Evolutionary conservation across 2,888 invertebrate species (phyloP).

Genomic region (Anorthoa munda): DNA sequence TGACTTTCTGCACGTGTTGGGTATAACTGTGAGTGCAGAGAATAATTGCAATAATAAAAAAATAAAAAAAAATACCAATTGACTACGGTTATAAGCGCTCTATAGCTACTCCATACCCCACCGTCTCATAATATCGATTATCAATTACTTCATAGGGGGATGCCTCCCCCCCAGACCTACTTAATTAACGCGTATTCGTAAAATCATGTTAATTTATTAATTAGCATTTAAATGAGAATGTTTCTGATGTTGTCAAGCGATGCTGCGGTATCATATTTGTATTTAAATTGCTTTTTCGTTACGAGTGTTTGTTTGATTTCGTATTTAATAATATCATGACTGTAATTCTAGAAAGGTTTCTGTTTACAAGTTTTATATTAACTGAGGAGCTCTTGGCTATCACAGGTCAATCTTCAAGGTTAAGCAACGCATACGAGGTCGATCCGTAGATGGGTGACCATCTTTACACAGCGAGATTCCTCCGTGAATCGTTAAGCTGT

Average conservation of each 20-base stretch:
- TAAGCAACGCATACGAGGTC: too few species aligned
- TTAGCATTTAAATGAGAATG: conserved; percentile 57
- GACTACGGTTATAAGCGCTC: conserved; percentile 17
- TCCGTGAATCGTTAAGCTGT: too few species aligned
- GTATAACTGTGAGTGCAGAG: too few species aligned
- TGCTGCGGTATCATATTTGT: neutral
- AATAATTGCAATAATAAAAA: too few species aligned
- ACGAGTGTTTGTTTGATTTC: neutral
- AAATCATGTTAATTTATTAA: conserved; percentile 62
- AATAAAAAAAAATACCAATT: too few species aligned
- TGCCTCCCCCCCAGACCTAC: conserved; percentile 30
- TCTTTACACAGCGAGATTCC: too few species aligned
- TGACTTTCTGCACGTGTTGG: too few species aligned
- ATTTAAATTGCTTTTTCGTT: neutral
- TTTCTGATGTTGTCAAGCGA: conserved; percentile 28
- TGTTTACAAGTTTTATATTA: too few species aligned
- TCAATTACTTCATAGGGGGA: conserved; percentile 55
- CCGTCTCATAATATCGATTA: conserved; percentile 51
- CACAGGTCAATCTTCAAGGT: too few species aligned
- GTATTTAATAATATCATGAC: neutral
- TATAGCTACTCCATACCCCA: conserved; percentile 20
- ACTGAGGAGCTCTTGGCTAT: too few species aligned
- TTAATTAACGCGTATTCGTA: conserved; percentile 60
- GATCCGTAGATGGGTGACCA: too few species aligned
- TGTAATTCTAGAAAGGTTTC: neutral